Percentiles rank a stretch among this genome's conserved stretches.
Evolutionary conservation across 2,888 invertebrate species (phyloP).

Genomic region (Synergus itoensis): DNA sequence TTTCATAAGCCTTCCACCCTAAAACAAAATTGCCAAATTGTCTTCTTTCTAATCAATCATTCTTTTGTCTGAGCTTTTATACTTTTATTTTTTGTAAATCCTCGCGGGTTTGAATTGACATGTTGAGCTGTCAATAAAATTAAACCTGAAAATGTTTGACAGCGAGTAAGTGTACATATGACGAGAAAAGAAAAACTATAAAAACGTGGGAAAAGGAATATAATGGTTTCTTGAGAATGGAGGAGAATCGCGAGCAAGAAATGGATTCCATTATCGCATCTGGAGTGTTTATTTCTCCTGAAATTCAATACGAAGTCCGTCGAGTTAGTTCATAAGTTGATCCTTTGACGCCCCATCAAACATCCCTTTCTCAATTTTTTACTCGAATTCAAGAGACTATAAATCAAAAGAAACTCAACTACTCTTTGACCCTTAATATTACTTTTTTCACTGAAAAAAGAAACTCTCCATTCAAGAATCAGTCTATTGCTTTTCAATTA

Average conservation of each 20-base stretch:
- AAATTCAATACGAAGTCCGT: not conserved
- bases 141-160: not conserved
- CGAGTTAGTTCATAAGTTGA: not conserved
- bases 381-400: not conserved
- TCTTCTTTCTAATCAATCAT: not conserved
- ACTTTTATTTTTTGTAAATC: not conserved
- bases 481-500: not conserved
- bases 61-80: not conserved
- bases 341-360: not conserved
- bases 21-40: not conserved
- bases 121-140: not conserved
- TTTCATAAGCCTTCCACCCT: conserved; percentile 2
- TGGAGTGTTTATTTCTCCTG: not conserved
- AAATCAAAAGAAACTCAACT: not conserved
- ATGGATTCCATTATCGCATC: conserved; percentile 1
- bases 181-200: not conserved
- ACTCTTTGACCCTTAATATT: not conserved
- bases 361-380: not conserved
- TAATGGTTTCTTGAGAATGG: conserved; percentile 3
- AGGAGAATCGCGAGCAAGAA: not conserved
- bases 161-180: not conserved
- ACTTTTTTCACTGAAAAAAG: not conserved
- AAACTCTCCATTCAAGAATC: not conserved
- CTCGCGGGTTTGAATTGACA: not conserved
- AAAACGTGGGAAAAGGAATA: not conserved